Base-by-base conservation (phyloP, 2,888 invertebrate species). In the Melanostoma mellinum region DNA sequence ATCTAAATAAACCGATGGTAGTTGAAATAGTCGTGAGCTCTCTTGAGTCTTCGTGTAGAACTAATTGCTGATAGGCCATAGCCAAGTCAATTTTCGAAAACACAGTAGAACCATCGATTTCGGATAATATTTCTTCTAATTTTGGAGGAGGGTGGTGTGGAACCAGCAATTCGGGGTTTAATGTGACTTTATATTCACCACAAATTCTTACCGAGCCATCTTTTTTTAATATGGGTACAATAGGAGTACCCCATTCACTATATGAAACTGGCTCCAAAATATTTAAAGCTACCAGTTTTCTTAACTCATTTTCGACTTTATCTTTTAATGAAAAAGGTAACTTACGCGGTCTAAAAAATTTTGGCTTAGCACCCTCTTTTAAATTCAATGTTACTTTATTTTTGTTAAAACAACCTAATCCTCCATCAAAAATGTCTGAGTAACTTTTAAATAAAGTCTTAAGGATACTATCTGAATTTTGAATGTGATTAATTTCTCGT, bases 21-120 rank as follows among this genome's bases (percentile, higher is more conserved):
- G 20, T 20, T 20, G 20, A 20, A 20, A 20, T 20, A 20, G 20
- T 20, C 20, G 20, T 20, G 20, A 20, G 20, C 20, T 20, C 20
- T 20, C 20, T 20, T 20, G 20, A 20, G 20, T 20, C 20, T 20
- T 20, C 20, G 20, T 20, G 20, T 20, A 20, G 55, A 6, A 77
- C 61, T 9, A 88, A 63, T 85, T 48, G 48, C 20, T 48, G 50
- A 50, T 89, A 90, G 3, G 89, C 89, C 46, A 89, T 87, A 1
- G 85, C 63, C 6, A 90, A 78, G 75, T 91, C 89, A 10, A 90
- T 73, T 79, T 88, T 89, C 6, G 87, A 85, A 79, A 90, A 90
- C n/a, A 75, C 61, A 44, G 78, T 86, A 20, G 88, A 88, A 10
- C 87, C 87, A 9, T 74, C 40, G n/a, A 74, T 38, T 35, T 55